Evolutionary conservation across 2,888 invertebrate species (phyloP).

Genomic region (Pemphredon lugubris): DNA sequence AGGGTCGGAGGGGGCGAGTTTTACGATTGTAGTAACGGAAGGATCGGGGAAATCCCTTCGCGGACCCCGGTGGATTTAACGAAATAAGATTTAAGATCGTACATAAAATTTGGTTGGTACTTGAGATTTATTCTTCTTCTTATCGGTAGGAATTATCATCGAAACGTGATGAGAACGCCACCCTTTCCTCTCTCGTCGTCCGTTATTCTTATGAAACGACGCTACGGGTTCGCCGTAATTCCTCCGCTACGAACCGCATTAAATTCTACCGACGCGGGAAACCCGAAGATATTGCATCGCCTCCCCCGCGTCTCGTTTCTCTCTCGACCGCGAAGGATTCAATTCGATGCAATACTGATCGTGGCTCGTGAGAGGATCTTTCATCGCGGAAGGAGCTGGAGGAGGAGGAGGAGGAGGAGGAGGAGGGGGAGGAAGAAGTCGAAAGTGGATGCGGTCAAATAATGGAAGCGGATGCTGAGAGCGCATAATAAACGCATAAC

Average conservation of each 20-base stretch:
- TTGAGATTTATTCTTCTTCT: no score
- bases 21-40: no score
- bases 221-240: conserved; percentile 17
- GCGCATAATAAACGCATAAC: conserved; percentile 68
- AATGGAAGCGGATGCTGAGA: neutral
- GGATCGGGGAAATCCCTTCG: no score
- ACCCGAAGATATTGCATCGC: conserved; percentile 43
- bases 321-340: conserved; percentile 41
- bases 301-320: conserved; percentile 38
- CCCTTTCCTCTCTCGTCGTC: neutral
- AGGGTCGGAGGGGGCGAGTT: neutral
- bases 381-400: conserved; percentile 4
- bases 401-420: neutral
- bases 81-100: no score
- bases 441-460: neutral
- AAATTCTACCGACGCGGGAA: conserved; percentile 25
- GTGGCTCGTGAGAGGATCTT: conserved; percentile 30
- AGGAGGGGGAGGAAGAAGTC: neutral
- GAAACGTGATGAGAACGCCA: conserved; percentile 1
- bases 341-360: conserved; percentile 43
- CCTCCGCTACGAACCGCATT: conserved; percentile 21
- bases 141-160: conserved; percentile 22
- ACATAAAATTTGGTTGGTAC: no score
- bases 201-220: neutral
- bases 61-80: no score